Base-by-base conservation (phyloP, 2,113 vertebrate species). In the Psettodes erumei region DNA sequence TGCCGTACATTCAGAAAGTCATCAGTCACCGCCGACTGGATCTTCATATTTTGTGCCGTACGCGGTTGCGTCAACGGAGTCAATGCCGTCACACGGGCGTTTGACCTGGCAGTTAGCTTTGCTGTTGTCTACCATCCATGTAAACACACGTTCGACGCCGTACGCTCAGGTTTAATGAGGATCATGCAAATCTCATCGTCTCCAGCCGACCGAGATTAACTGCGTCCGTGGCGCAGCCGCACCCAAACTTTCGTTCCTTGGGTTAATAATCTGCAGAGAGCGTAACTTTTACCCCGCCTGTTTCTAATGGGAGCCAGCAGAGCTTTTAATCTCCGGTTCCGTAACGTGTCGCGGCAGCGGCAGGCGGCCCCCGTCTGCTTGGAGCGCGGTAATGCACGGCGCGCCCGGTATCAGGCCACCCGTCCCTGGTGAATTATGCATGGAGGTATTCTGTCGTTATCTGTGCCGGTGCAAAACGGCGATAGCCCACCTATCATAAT, bases 391-490 rank as follows among this genome's bases (percentile, higher is more conserved):
- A 83, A 82, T 78, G 73, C 76, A 77, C 64, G 75, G 71, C 75
- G 60, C 79, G 62, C 45, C 61, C 53, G 15, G 80, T 85, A 86
- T 87, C 86, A 87, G 79, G 82, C 81, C 77, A 75, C 65, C 70
- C 35, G 28, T 92, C 82, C 79, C 85, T 55, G 38, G 77, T 90
- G 85, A 91, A 88, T 90, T 90, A 92, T 89, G 77, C 86, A 84
- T 81, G 73, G 64, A 77, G 63, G 70, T 85, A 77, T 86, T 86
- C 80, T 83, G 68, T 88, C 74, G 88, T 86, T 86, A 86, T 89
- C 89, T 86, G 55, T 81, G 71, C 40, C 37, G 3, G 65, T 83
- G 82, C 87, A 87, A 86, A 90, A 79, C 59, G 42, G 45, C 23
- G 65, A 88, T 86, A 82, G 75, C 68, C 71, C 69, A 86, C 86